Evolutionary conservation across 92 coral and sea anemone genomes (phyloP).

Genomic region (Palythoa heliodiscus): DNA sequence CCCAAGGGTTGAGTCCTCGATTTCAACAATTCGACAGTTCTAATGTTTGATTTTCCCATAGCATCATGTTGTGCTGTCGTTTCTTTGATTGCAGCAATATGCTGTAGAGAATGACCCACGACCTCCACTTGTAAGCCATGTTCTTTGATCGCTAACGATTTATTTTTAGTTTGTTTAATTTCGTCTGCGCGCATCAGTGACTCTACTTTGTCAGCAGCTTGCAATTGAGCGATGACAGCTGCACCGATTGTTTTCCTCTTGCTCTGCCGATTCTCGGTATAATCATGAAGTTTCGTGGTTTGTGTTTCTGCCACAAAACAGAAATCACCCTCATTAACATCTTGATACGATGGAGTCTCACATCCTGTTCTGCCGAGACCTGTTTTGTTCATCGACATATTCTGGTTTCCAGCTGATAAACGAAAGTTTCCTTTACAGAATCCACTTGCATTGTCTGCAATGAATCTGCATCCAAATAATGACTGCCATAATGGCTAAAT

Average conservation of each 20-base stretch:
- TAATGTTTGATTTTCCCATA: constrained; percentile 10
- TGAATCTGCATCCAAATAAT: neutral
- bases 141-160: constrained; percentile 5
- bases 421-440: neutral
- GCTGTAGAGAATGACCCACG: constrained; percentile 29
- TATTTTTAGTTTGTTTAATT: constrained; percentile 21
- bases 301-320: constrained; percentile 38
- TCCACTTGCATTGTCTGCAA: neutral
- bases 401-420: neutral
- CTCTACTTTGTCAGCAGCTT: constrained; percentile 48
- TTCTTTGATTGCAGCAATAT: constrained; percentile 44
- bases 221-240: constrained; percentile 49
- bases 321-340: constrained; percentile 59
- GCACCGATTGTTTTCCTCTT: constrained; percentile 45
- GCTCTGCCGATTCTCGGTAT: neutral
- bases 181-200: constrained; percentile 21
- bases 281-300: neutral
- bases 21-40: constrained; percentile 75
- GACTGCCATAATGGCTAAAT: neutral
- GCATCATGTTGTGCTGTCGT: neutral
- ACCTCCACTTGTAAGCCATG: constrained; percentile 9
- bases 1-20: constrained; percentile 80
- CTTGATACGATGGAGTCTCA: constrained; percentile 24
- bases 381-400: neutral
- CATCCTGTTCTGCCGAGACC: neutral